A percentile compares a stretch with the other conserved stretches of the same genome.
Evolutionary conservation across 2,113 vertebrate species (phyloP).

Genomic region (Callipepla squamata): DNA sequence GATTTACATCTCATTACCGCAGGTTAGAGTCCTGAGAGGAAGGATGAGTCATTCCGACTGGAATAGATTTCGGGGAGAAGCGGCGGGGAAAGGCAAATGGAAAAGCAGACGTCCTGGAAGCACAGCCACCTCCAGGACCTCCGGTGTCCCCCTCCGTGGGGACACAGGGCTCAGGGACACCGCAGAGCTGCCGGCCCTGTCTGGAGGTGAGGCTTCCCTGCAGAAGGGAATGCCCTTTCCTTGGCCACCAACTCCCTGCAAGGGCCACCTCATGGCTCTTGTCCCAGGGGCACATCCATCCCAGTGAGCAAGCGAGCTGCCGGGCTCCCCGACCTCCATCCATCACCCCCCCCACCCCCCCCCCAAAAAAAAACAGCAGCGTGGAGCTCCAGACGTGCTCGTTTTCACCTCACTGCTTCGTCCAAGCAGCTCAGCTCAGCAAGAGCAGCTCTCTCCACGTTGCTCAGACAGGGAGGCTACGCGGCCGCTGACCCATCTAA

Average conservation of each 20-base stretch:
- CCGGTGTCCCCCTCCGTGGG: background rate
- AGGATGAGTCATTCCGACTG: conserved; percentile 57
- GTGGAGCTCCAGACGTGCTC: background rate
- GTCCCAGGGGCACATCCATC: fast-evolving
- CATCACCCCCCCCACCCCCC: background rate
- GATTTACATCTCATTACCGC: conserved; percentile 72
- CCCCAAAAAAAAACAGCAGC: background rate
- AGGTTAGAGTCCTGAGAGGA: conserved; percentile 57
- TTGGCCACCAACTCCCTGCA: background rate
- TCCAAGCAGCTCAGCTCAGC: background rate
- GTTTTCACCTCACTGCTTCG: background rate
- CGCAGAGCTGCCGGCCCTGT: background rate
- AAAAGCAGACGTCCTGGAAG: background rate
- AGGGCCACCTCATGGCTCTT: fast-evolving
- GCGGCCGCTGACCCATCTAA: conserved; percentile 45
- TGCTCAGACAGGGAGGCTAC: conserved; percentile 26
- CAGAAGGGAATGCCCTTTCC: no score
- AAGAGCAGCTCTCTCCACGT: background rate
- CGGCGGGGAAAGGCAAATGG: background rate
- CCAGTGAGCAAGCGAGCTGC: fast-evolving
- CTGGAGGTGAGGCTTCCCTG: no score
- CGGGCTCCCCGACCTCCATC: background rate
- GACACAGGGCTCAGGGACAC: fast-evolving
- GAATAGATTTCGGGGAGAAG: conserved; percentile 48
- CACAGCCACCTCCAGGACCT: background rate